Conservation (phyloP, 2,888 invertebrate genomes). For the Acleris emargana region DNA sequence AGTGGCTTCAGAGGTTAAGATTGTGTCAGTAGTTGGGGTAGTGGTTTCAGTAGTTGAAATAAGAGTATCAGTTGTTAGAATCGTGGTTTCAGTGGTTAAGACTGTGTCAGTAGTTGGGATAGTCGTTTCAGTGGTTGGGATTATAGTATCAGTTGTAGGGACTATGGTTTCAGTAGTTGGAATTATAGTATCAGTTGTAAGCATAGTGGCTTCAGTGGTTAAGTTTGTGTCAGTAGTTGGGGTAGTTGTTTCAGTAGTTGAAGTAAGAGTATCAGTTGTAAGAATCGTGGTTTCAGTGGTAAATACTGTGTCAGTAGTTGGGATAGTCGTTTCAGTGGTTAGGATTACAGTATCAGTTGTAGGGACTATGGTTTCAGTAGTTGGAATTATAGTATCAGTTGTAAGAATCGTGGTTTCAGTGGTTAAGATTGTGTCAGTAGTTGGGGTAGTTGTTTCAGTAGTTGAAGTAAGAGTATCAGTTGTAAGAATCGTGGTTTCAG, state of each 20-base stretch:
- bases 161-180: background rate
- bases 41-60: background rate
- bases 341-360: background rate
- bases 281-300: conserved; percentile 10
- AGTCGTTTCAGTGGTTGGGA: conserved; percentile 2
- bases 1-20: background rate
- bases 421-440: no score
- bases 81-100: background rate
- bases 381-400: background rate
- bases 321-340: conserved; percentile 4
- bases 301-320: conserved; percentile 2
- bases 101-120: conserved; percentile 12
- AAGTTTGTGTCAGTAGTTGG: conserved; percentile 10
- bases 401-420: no score
- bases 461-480: no score
- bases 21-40: background rate
- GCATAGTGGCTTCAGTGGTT: conserved; percentile 14
- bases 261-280: background rate
- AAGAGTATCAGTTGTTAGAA: background rate
- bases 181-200: conserved; percentile 1
- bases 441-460: no score
- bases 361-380: background rate
- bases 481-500: no score
- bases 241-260: conserved; percentile 3
- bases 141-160: conserved; percentile 7